A percentile compares a stretch with the other conserved stretches of the same genome.
Conservation (phyloP, 2,888 invertebrate species). For the Chydorus sphaericus region DNA sequence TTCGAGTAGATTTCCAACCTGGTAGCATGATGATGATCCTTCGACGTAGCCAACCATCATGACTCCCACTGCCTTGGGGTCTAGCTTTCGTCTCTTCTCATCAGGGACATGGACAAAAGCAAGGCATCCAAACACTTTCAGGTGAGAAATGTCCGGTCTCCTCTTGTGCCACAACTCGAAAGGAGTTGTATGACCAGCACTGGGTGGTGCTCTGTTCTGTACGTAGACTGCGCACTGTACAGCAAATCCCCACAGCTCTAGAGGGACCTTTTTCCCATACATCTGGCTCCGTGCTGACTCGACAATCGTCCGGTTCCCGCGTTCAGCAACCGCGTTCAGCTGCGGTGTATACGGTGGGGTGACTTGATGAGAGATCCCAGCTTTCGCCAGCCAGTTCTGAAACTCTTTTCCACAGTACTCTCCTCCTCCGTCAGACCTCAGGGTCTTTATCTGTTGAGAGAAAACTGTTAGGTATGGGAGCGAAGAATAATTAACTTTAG, state of each 20-base stretch:
- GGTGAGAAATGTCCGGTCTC: constrained; percentile 14
- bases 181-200: constrained; percentile 16
- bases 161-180: constrained; percentile 17
- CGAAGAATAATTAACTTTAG: too few species aligned
- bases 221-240: constrained; percentile 19
- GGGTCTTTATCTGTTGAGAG: neutral
- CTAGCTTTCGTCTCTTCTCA: constrained; percentile 14
- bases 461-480: too few species aligned
- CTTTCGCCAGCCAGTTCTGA: constrained; percentile 13
- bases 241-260: constrained; percentile 20
- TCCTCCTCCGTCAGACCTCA: constrained; percentile 17
- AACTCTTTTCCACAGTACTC: constrained; percentile 17
- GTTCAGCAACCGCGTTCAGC: constrained; percentile 21
- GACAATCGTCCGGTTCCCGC: constrained; percentile 20
- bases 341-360: constrained; percentile 19
- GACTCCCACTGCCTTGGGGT: constrained; percentile 11
- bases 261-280: constrained; percentile 12
- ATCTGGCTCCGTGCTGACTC: constrained; percentile 17
- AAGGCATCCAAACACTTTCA: constrained; percentile 18
- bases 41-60: constrained; percentile 18
- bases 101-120: constrained; percentile 16
- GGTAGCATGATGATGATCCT: constrained; percentile 12
- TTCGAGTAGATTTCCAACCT: too few species aligned
- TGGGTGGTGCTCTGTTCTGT: constrained; percentile 17
- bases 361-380: constrained; percentile 18